These are phyloP conservation scores for Cathartes aura DNA, from an alignment of 2,113 vertebrate genomes.

Conservation along the genomic window DNA sequence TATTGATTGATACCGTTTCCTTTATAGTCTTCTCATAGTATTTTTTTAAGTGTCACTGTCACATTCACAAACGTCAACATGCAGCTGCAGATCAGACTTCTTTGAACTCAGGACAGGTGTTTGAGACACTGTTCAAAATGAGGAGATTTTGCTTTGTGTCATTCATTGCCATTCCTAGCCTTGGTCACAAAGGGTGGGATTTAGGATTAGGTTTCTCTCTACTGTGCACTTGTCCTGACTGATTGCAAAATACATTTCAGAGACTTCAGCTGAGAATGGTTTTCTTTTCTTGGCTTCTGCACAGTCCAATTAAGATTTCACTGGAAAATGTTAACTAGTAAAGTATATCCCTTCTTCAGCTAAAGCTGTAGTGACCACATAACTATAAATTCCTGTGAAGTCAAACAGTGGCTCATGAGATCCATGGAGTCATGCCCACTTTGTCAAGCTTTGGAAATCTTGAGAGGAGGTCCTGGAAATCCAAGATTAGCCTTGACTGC, in stretches of 20 bases:
- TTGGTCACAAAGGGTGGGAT: background rate
- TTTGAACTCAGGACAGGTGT: background rate
- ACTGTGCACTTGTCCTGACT: background rate
- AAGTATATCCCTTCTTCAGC: background rate
- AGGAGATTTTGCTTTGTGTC: background rate
- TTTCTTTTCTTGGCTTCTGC: background rate
- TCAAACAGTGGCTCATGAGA: conserved; percentile 29
- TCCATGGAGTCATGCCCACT: background rate
- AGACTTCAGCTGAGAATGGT: background rate
- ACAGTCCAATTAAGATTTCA: background rate
- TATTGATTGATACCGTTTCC: background rate
- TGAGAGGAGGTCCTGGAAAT: conserved; percentile 19
- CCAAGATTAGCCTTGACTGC: background rate
- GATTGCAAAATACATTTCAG: background rate
- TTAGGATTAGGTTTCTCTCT: background rate
- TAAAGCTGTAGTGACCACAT: background rate
- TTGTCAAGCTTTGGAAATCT: background rate
- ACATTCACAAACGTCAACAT: background rate
- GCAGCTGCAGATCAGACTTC: background rate
- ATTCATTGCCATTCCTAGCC: background rate
- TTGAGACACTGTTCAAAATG: background rate
- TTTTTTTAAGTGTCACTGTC: background rate
- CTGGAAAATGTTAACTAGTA: background rate
- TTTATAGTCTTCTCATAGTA: background rate
- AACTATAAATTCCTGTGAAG: background rate